These are phyloP conservation scores for Phaethornis superciliosus DNA, from an alignment of 2,113 vertebrate species.

Conservation along the genomic window DNA sequence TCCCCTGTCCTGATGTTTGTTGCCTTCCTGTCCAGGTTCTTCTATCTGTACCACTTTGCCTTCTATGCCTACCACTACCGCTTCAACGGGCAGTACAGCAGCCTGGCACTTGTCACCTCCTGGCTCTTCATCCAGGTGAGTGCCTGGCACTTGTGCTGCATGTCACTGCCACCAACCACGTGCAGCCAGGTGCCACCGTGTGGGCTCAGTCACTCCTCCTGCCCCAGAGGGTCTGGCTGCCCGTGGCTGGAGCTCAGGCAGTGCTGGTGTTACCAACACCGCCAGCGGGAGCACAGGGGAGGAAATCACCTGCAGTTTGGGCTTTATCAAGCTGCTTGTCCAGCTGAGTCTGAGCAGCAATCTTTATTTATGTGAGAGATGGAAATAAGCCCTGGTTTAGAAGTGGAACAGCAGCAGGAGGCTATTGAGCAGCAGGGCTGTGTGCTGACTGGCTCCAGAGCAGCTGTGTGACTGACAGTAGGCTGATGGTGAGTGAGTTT, in stretches of 20 bases:
- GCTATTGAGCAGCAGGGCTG: not conserved
- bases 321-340: not conserved
- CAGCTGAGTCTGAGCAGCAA: not conserved
- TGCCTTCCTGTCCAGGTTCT: conserved; percentile 82
- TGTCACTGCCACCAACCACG: fast-evolving
- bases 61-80: conserved; percentile 99
- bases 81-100: conserved; percentile 98
- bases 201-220: no score
- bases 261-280: not conserved
- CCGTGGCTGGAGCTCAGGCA: fast-evolving
- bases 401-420: not conserved
- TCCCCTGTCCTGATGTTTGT: fast-evolving
- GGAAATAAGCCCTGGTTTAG: not conserved
- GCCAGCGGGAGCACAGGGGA: not conserved
- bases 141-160: not conserved
- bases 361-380: not conserved
- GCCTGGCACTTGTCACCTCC: conserved; percentile 94
- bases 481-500: not conserved
- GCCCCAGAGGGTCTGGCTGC: not conserved
- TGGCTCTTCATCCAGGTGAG: conserved; percentile 99
- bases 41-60: conserved; percentile 97
- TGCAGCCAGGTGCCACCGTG: fast-evolving
- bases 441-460: not conserved
- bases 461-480: fast-evolving
- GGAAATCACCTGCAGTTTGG: not conserved